A percentile compares a stretch with the other conserved stretches of the same genome.
Conservation (phyloP, 1,140 invertebrate genomes). For the Apocrypta bakeri region DNA sequence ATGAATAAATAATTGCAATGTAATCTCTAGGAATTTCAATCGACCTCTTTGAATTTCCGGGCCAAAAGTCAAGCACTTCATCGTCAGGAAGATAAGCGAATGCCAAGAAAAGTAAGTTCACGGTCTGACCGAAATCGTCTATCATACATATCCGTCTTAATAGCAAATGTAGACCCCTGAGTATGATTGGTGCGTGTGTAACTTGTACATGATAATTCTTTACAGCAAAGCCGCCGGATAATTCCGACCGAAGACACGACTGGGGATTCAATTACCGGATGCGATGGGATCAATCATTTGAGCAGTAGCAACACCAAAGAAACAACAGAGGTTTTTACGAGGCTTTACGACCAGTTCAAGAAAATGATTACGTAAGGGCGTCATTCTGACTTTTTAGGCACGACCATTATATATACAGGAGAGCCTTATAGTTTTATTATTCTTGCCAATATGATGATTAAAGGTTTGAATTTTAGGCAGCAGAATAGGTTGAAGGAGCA, state of each 20-base stretch:
- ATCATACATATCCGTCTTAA: no score
- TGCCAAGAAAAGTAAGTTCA: background rate
- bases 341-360: conserved; percentile 73
- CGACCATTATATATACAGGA: no score
- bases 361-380: conserved; percentile 68
- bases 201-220: background rate
- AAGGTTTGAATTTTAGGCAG: conserved; percentile 63
- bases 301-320: conserved; percentile 46
- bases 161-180: background rate
- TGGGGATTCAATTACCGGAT: background rate
- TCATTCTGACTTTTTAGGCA: conserved; percentile 19
- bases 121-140: background rate
- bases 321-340: conserved; percentile 67
- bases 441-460: conserved; percentile 10
- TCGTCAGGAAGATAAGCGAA: background rate
- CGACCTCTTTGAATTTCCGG: background rate
- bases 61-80: background rate
- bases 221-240: background rate
- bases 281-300: background rate
- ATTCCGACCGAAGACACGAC: background rate
- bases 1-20: background rate
- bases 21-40: conserved; percentile 16
- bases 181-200: background rate
- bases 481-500: conserved; percentile 70
- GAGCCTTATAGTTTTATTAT: no score